Percentiles rank a stretch among this genome's conserved stretches.
These are phyloP conservation scores for Scopus umbretta DNA, from an alignment of 2,113 vertebrate genomes.

Conservation along the genomic window DNA sequence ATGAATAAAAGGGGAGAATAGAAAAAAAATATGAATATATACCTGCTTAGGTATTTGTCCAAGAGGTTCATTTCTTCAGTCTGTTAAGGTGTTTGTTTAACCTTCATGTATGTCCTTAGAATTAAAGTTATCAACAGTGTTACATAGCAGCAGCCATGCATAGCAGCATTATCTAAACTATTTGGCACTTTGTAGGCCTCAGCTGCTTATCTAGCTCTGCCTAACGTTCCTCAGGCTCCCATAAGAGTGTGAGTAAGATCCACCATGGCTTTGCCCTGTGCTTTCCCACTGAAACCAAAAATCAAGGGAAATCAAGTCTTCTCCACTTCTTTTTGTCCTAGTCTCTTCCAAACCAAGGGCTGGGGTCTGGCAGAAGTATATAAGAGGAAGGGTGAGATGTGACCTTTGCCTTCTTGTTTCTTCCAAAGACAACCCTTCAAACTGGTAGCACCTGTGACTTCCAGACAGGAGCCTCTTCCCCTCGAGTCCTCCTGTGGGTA, in stretches of 20 bases:
- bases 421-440: not conserved
- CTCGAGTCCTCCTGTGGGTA: not conserved
- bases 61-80: not conserved
- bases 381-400: not conserved
- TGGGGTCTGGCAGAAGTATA: not conserved
- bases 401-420: not conserved
- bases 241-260: not conserved
- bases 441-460: not conserved
- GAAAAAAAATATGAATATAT: not conserved
- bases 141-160: not conserved
- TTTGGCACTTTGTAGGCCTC: not conserved
- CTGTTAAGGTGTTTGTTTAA: not conserved
- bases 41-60: not conserved
- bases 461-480: not conserved
- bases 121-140: not conserved
- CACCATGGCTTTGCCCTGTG: not conserved
- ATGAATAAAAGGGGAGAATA: not conserved
- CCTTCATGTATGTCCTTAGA: not conserved
- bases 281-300: not conserved
- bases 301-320: not conserved
- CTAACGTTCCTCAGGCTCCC: not conserved
- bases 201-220: conserved; percentile 4
- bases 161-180: conserved; percentile 48
- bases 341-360: not conserved
- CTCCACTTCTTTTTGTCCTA: not conserved